Base-by-base conservation (phyloP, 2,113 vertebrate genomes). In the Bostrychus sinensis region DNA sequence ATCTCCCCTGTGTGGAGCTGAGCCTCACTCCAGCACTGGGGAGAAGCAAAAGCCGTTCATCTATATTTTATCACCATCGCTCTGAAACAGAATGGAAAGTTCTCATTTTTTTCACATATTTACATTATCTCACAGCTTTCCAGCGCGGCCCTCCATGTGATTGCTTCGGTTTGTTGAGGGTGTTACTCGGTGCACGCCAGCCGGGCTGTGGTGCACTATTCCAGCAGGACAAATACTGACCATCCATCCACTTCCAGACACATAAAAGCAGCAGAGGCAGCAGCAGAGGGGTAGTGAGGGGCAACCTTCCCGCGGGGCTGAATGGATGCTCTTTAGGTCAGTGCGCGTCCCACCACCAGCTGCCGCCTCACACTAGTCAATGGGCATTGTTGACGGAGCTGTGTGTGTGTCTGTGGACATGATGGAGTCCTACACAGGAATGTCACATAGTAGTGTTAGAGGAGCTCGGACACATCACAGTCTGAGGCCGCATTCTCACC, bases 381-480 rank as follows among this genome's bases (percentile, higher is more conserved):
- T 89, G 85, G 85, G 71, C 75, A 85, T 87, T 89, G 84, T 89
- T 89, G 74, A 80, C 56, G 72, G 66, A 81, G 25, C 86, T 77
- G 84, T 78, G 75, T 84, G 65, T 51, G 43, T 61, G 58, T 72
- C 51, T 65, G 43, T 84, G 78, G 81, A 81, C 79, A 76, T 83
- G 83, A 85, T 84, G 86, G 82, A 86, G 75, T 74, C 56, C 70
- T 56, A 37, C 72, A 45, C 62, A 63, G 86, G 89, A 92, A 92
- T 90, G 83, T 94, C 90, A 88, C 92, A 90, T 70, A 78, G 73
- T 76, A 22, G 36, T 84, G 90, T 82, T 70, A 89, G 75, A 88
- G 74, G 77, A 87, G 82, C 77, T 71, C 75, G 42, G 84, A 90
- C 85, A 87, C 87, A 90, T 87, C 85, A 82, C 83, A 91, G 85